Conservation (phyloP, 1,140 invertebrate genomes). For the Drosophila kohkoa region DNA sequence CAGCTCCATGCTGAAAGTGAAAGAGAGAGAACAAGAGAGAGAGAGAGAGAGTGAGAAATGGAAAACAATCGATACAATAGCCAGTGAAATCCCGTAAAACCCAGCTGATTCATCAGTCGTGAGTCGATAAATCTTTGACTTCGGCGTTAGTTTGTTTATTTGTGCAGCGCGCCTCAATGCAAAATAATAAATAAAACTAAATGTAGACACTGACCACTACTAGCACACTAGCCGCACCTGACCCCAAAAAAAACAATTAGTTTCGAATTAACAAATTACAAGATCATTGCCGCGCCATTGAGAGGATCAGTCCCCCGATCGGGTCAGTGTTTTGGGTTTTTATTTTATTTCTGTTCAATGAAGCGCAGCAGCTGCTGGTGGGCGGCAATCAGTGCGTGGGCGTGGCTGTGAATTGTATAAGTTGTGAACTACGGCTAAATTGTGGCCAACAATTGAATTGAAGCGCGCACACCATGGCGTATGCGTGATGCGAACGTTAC, state of each 20-base stretch:
- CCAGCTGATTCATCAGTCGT: constrained; percentile 22
- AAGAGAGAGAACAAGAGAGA: constrained; percentile 29
- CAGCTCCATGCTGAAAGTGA: constrained; percentile 72
- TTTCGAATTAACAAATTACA: constrained; percentile 81
- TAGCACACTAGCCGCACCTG: constrained; percentile 21
- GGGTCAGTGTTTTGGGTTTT: constrained; percentile 22
- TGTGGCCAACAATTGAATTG: constrained; percentile 16
- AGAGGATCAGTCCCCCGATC: constrained; percentile 23
- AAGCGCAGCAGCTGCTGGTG: constrained; percentile 51
- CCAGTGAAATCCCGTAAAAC: neutral
- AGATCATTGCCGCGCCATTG: constrained; percentile 74
- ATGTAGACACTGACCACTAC: constrained; percentile 5
- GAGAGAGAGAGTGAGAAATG: constrained; percentile 25
- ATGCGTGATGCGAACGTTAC: constrained; percentile 62
- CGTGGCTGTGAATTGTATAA: constrained; percentile 33
- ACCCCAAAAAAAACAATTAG: constrained; percentile 59
- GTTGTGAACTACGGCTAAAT: constrained; percentile 47
- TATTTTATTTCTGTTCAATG: constrained; percentile 51
- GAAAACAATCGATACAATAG: neutral
- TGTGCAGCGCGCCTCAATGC: constrained; percentile 32
- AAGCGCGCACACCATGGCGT: constrained; percentile 38
- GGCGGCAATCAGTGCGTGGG: constrained; percentile 14
- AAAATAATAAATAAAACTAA: constrained; percentile 60
- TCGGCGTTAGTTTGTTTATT: constrained; percentile 64
- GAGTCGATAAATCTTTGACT: constrained; percentile 32